Evolutionary conservation across 2,888 invertebrate species (phyloP), one percentile per base, ranked within the genome.

Genomic region (Parnassius smintheus): DNA sequence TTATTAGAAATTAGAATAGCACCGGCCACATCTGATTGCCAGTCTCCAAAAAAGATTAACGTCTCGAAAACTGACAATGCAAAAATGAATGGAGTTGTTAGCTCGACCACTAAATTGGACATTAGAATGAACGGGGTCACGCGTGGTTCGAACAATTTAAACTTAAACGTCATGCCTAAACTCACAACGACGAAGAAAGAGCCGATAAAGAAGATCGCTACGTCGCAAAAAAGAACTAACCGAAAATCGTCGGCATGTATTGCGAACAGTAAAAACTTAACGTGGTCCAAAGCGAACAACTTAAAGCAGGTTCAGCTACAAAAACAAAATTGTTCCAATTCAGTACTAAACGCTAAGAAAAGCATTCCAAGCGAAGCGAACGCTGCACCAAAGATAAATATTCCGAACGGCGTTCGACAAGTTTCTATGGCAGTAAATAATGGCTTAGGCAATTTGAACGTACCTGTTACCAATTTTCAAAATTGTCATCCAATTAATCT

Each of bases 261-360:
- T 58, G 91, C 91, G 22, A 91, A 91, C 69, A 90, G 83, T 73
- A 90, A 90, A 77, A 91, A 91, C 64, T 74, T 91, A 44, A 87
- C 90, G 7, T 91, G 91, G 91, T 91, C 91, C 13, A 91, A 88
- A 75, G 91, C 88, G 50, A 91, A 89, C 67, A 91, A 91, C 69
- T 76, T 91, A 2, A 91, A 91, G 73, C 89, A 88, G 77, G 80
- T 87, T 56, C 89, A 89, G 68, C 75, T 87, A 51, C 89, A 89
- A 65, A 85, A 89, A 72, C 88, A 89, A 75, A 89, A 83, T 65
- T 88, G 88, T 72, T 71, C 76, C n/a, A 89, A 87, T 66, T 69
- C 81, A 41, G 72, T 75, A 41, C 68, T 70, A 64, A 80, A 68
- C 63, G 67, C 81, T 35, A 64, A 80, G 2, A 81, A 75, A 62